Evolutionary conservation across 2,113 vertebrate genomes (phyloP).

Genomic region (Ciconia stormi): DNA sequence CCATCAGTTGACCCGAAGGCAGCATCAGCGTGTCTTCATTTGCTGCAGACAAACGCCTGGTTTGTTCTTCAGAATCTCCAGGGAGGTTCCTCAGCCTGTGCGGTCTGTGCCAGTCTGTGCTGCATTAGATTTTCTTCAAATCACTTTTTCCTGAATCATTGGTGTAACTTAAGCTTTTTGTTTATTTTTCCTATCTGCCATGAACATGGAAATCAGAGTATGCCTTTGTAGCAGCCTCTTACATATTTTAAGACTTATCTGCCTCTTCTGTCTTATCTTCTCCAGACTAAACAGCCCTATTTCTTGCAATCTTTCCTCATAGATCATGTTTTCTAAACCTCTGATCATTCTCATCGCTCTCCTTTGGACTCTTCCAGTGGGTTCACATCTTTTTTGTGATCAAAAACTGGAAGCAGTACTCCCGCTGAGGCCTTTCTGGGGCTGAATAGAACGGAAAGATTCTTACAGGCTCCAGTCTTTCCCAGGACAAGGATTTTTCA

Average conservation of each 20-base stretch:
- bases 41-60: background rate
- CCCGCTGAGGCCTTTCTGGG: background rate
- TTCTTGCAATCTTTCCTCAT: background rate
- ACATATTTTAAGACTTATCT: background rate
- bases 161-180: background rate
- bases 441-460: background rate
- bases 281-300: slow-evolving; percentile 27
- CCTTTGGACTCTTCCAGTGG: background rate
- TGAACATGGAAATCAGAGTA: background rate
- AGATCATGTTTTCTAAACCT: background rate
- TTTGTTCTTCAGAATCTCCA: background rate
- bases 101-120: background rate
- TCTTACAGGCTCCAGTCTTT: background rate
- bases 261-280: background rate
- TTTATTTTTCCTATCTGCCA: background rate
- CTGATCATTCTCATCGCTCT: background rate
- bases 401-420: background rate
- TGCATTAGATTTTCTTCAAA: background rate
- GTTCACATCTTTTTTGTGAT: background rate
- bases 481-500: background rate
- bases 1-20: background rate
- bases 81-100: background rate
- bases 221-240: background rate
- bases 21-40: background rate
- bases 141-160: background rate